phyloP scores from a whole-genome alignment of 2,797 vertebrate genomes.

The Meda fulgida region DNA sequence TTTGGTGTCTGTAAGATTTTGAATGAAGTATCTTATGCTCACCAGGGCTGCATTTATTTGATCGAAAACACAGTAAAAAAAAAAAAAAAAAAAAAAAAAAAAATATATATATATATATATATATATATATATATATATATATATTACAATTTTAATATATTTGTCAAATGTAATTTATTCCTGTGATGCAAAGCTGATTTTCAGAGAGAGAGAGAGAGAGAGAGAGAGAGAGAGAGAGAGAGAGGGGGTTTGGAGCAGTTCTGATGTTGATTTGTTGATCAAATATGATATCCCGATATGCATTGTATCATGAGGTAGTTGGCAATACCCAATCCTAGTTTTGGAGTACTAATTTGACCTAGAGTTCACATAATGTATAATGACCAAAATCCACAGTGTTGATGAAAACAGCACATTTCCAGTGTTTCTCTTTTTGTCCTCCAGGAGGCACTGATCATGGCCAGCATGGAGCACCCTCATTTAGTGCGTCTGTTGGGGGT shows the following conservation, averaged over 20 bases:
- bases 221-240: not conserved
- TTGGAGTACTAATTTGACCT: not conserved
- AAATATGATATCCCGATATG: not conserved
- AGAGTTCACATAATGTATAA: not conserved
- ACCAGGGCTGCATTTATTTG: too few relatives aligned
- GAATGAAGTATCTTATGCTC: not conserved
- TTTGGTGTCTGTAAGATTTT: not conserved
- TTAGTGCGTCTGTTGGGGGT: conserved; percentile 84
- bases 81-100: too few relatives aligned
- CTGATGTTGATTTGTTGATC: not conserved
- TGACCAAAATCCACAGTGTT: not conserved
- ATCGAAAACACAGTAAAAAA: too few relatives aligned
- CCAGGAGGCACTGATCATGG: conserved; percentile 89
- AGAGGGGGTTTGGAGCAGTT: not conserved
- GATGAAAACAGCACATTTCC: conserved; percentile 13
- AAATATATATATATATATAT: too few relatives aligned
- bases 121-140: too few relatives aligned
- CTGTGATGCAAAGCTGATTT: too few relatives aligned
- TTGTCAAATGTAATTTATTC: too few relatives aligned
- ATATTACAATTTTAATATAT: too few relatives aligned
- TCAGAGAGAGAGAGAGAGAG: too few relatives aligned
- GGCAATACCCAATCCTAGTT: too few relatives aligned
- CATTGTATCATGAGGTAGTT: not conserved
- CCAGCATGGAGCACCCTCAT: conserved; percentile 88
- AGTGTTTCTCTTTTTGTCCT: conserved; percentile 32